Percentiles rank a stretch among this genome's conserved stretches.
These are phyloP conservation scores for Philereme transversata DNA, from an alignment of 2,888 invertebrate genomes.

Conservation along the genomic window DNA sequence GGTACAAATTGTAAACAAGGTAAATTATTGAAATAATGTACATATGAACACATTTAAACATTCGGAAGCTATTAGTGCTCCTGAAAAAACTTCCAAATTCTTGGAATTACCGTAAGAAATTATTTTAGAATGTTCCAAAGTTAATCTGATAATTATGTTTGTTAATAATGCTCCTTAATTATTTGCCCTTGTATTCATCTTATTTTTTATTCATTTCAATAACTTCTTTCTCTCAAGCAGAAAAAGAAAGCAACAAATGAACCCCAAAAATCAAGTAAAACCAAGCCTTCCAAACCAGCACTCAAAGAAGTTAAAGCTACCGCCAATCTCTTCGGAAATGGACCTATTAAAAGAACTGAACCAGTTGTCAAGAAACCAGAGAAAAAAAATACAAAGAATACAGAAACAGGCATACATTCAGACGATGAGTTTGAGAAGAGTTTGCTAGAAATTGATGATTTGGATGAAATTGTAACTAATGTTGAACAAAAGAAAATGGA, in stretches of 20 bases:
- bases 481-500: slow-evolving; percentile 11
- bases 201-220: no score
- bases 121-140: no score
- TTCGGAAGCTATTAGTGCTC: no score
- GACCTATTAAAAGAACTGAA: slow-evolving; percentile 84
- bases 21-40: slow-evolving; percentile 34
- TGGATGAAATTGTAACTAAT: slow-evolving; percentile 50
- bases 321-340: slow-evolving; percentile 85
- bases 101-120: no score
- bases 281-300: slow-evolving; percentile 49
- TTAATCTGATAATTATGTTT: no score
- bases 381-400: slow-evolving; percentile 60
- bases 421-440: slow-evolving; percentile 89
- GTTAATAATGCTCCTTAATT: no score
- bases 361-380: slow-evolving; percentile 64
- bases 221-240: slow-evolving; percentile 20
- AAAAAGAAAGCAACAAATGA: slow-evolving; percentile 64
- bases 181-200: no score
- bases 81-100: background rate
- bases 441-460: slow-evolving; percentile 86
- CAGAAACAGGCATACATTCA: slow-evolving; percentile 84
- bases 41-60: no score
- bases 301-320: slow-evolving; percentile 68
- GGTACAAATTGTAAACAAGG: slow-evolving; percentile 76
- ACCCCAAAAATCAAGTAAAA: slow-evolving; percentile 47